phyloP scores from a whole-genome alignment of 2,888 invertebrate species.

The Troilus luridus region DNA sequence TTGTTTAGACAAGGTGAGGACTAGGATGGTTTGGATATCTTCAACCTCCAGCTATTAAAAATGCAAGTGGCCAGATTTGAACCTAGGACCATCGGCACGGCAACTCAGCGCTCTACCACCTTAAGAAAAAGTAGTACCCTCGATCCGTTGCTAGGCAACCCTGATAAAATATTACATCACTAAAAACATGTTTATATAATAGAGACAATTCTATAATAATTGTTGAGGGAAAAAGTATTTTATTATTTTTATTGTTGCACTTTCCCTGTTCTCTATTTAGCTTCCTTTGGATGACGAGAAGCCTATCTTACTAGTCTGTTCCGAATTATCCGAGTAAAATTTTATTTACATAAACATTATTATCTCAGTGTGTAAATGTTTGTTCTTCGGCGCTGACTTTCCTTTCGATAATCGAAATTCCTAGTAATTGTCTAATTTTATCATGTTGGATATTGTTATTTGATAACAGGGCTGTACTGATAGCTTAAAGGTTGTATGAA shows the following conservation, averaged over 20 bases:
- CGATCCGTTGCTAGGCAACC: too few relatives aligned
- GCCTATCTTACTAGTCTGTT: not conserved
- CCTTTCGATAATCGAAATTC: not conserved
- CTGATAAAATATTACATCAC: too few relatives aligned
- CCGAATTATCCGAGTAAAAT: not conserved
- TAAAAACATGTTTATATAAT: too few relatives aligned
- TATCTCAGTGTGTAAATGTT: not conserved
- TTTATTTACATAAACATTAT: not conserved
- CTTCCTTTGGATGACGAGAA: not conserved
- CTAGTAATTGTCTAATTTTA: constrained; percentile 8
- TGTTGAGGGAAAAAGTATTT: not conserved
- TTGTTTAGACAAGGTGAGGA: too few relatives aligned
- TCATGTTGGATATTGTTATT: not conserved
- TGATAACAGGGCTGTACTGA: not conserved
- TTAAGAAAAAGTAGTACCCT: too few relatives aligned
- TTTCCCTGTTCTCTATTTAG: not conserved
- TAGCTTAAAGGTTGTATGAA: not conserved
- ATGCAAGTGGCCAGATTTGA: too few relatives aligned
- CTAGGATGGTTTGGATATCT: too few relatives aligned
- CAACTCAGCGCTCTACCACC: too few relatives aligned
- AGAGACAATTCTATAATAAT: not conserved
- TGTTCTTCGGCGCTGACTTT: not conserved
- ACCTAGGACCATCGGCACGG: too few relatives aligned
- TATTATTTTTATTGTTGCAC: not conserved
- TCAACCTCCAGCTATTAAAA: too few relatives aligned